Conservation (phyloP, 2,888 invertebrate species). For the Leptopilina myrica region DNA sequence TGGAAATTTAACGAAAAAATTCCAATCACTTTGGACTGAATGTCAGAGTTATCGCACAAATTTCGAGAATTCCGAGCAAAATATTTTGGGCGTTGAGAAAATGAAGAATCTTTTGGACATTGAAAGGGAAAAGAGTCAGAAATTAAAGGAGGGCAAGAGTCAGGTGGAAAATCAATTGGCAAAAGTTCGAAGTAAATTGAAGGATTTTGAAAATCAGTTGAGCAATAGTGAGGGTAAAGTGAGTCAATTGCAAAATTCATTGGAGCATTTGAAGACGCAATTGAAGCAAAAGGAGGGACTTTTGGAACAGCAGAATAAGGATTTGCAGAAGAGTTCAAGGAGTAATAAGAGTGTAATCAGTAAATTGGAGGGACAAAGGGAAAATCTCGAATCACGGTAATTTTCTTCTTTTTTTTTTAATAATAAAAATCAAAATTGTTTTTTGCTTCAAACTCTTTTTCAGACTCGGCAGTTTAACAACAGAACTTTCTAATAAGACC, state of each 20-base stretch:
- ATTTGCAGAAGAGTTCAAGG: constrained; percentile 64
- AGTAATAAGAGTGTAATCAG: constrained; percentile 59
- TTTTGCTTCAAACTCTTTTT: not conserved
- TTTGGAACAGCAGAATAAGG: constrained; percentile 60
- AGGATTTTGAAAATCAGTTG: constrained; percentile 60
- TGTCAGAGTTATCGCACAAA: constrained; percentile 12
- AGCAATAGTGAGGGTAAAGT: constrained; percentile 59
- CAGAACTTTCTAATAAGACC: constrained; percentile 61
- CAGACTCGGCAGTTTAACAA: constrained; percentile 65
- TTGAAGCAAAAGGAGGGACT: constrained; percentile 64
- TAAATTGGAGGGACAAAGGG: constrained; percentile 68
- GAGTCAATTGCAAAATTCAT: constrained; percentile 56
- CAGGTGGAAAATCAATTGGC: constrained; percentile 59
- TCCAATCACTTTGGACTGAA: constrained; percentile 41
- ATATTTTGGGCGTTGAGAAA: not conserved
- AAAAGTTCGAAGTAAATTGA: constrained; percentile 58
- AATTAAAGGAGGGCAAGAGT: constrained; percentile 57
- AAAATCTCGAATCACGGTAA: constrained; percentile 66
- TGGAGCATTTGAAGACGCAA: constrained; percentile 61
- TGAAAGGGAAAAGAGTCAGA: constrained; percentile 57
- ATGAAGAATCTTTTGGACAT: constrained; percentile 54
- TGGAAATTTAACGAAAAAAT: constrained; percentile 51
- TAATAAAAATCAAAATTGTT: no score
- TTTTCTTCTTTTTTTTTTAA: not conserved
- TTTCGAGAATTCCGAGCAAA: not conserved